Evolutionary conservation across 1,140 invertebrate species (phyloP), one percentile per base, ranked within the genome.

Genomic region (Delia radicum): DNA sequence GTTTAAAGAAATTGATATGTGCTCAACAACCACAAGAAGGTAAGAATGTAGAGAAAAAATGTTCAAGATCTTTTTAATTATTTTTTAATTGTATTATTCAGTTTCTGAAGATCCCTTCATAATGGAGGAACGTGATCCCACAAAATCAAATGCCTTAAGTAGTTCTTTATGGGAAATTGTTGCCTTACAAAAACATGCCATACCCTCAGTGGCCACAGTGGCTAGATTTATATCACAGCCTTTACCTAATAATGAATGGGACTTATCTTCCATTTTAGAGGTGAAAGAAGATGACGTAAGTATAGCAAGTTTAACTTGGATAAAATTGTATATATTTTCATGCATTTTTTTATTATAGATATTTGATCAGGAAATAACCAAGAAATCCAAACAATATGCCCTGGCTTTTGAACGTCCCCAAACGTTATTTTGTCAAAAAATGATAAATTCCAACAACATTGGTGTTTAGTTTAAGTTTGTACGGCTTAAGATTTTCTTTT

Each of bases 111-210:
- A 98, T 89, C 95, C 96, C 3, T 98, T 92, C 86, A 86, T 93
- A 33, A 91, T 92, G 88, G 90, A 93, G 72, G 95, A 97, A 88
- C 82, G 88, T 3, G 92, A 96, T 88, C 94, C 95, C 1, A 79
- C 89, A 0, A 90, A 93, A 77, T 93, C 93, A 24, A 90, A 91
- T 77, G 97, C 96, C 0, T 87, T 96, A 2, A 90, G 94, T 24
- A 97, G 95, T 81, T 96, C 93, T 42, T 88, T 99, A 26, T 99
- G 97, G 96, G 97, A 99, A 88, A 89, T 98, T 26, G 89, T 92
- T 72, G 89, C 90, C 10, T 82, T 96, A 31, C 92, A 95, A 80
- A 87, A 89, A 77, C 94, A 96, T 85, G 89, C 91, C n/a, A 81
- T 95, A 77, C 93, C 93, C n/a, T 81, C 84, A 21, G 89, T 95